Evolutionary conservation across 2,113 vertebrate genomes (phyloP).

Genomic region (Galbula dea): DNA sequence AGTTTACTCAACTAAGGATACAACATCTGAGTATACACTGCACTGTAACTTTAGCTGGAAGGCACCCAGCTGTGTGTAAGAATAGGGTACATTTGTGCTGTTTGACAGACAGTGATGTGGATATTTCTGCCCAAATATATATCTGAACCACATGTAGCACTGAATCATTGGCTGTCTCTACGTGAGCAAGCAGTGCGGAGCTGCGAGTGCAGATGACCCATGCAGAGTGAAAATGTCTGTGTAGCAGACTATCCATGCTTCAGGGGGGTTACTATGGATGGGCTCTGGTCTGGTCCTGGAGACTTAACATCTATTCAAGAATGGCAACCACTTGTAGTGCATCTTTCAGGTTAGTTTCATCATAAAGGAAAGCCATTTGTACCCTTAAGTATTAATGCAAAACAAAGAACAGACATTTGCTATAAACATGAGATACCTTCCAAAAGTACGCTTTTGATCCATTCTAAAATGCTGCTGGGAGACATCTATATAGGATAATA

Average conservation of each 20-base stretch:
- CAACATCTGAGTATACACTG: fast-evolving
- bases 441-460: neutral
- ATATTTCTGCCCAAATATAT: neutral
- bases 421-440: neutral
- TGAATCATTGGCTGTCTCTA: neutral
- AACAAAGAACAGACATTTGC: neutral
- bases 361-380: neutral
- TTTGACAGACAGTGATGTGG: neutral
- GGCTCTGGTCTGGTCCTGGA: neutral
- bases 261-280: neutral
- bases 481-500: neutral
- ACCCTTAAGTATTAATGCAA: neutral
- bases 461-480: neutral
- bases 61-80: neutral
- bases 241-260: neutral
- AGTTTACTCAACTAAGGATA: neutral
- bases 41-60: neutral
- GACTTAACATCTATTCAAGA: neutral
- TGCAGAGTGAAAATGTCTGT: neutral
- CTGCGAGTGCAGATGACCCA: fast-evolving
- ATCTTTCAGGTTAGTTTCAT: neutral
- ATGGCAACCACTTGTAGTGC: neutral
- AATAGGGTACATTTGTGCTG: neutral
- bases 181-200: fast-evolving
- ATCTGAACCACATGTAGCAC: neutral